Evolutionary conservation across 2,888 invertebrate genomes (phyloP).

Genomic region (Polyommatus iphigenia): DNA sequence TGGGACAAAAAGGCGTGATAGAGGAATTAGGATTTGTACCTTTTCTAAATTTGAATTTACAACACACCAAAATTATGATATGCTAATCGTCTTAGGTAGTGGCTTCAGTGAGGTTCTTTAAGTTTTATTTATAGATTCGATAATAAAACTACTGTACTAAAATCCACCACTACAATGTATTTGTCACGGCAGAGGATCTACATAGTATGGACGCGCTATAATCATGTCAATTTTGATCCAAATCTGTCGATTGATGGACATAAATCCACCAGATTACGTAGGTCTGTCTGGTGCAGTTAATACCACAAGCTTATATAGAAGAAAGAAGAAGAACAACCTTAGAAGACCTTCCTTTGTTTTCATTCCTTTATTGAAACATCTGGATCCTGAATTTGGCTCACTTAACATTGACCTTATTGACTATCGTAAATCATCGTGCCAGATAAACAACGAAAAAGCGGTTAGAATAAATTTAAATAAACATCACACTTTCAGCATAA

Average conservation of each 20-base stretch:
- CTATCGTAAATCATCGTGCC: background rate
- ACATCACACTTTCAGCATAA: conserved; percentile 7
- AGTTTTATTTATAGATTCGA: no score
- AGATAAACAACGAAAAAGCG: conserved; percentile 15
- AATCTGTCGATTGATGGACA: background rate
- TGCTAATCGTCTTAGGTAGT: no score
- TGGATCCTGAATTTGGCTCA: background rate
- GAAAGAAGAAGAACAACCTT: no score
- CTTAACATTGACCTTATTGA: conserved; percentile 6
- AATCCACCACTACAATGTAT: no score
- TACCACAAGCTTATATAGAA: no score
- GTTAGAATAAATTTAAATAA: conserved; percentile 27
- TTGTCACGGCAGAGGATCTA: no score
- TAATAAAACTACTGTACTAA: no score
- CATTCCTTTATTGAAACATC: background rate
- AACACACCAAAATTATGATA: no score
- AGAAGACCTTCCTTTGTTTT: background rate
- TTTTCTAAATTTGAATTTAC: no score
- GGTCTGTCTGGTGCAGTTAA: background rate
- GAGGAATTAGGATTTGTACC: background rate
- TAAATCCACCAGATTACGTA: background rate
- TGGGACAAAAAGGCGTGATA: background rate
- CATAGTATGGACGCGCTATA: background rate
- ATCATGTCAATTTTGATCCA: background rate
- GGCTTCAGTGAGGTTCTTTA: no score